phyloP scores from a whole-genome alignment of 2,113 vertebrate species.

The Strix uralensis region DNA sequence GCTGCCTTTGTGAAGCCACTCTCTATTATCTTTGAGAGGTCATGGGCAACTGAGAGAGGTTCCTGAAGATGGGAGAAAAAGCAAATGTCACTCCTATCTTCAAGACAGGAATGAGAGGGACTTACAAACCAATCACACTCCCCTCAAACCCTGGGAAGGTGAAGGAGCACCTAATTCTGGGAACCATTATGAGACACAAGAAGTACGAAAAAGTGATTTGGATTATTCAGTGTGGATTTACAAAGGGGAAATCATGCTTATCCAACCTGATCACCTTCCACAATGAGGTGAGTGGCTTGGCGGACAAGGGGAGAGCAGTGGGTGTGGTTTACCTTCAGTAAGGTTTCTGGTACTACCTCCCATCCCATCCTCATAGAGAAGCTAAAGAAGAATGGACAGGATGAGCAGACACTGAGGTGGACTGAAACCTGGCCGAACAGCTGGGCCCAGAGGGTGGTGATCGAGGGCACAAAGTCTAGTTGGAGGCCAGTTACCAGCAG shows the following conservation, averaged over 20 bases:
- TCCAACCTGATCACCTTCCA: not conserved
- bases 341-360: not conserved
- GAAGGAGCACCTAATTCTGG: not conserved
- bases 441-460: not conserved
- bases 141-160: not conserved
- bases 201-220: not conserved
- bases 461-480: not conserved
- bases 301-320: too few relatives aligned
- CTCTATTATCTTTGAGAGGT: not conserved
- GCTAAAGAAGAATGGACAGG: not conserved
- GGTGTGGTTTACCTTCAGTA: not conserved
- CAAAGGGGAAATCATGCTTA: not conserved
- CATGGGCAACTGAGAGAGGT: not conserved
- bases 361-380: not conserved
- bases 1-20: not conserved
- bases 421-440: not conserved
- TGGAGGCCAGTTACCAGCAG: not conserved
- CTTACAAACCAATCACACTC: not conserved
- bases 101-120: not conserved
- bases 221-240: not conserved
- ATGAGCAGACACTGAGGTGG: not conserved
- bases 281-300: too few relatives aligned
- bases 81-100: not conserved
- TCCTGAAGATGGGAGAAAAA: not conserved
- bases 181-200: not conserved